A percentile compares a stretch with the other conserved stretches of the same genome.
phyloP scores from a whole-genome alignment of 2,113 vertebrate genomes.

The Gopherus evgoodei region DNA sequence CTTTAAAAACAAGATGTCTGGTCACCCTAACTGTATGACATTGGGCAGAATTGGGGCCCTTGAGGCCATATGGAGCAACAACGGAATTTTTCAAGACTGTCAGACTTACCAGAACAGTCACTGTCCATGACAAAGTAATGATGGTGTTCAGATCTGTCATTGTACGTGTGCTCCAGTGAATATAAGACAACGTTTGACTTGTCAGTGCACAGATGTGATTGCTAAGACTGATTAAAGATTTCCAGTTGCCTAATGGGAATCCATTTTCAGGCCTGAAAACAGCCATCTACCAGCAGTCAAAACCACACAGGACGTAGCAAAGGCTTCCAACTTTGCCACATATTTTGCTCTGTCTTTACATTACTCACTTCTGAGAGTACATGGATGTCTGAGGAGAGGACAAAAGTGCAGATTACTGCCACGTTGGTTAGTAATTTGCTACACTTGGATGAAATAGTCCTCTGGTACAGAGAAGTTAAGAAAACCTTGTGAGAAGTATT shows the following conservation, averaged over 20 bases:
- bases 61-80: neutral
- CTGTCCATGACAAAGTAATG: neutral
- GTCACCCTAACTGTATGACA: neutral
- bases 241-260: neutral
- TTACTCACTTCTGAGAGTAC: neutral
- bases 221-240: neutral
- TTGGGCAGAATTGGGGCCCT: neutral
- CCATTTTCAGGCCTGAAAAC: neutral
- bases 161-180: neutral
- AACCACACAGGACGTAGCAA: neutral
- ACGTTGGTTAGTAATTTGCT: neutral
- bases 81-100: neutral
- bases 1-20: too few species aligned
- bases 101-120: neutral
- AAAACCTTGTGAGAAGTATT: neutral
- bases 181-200: neutral
- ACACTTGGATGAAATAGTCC: neutral
- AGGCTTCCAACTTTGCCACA: fast-evolving
- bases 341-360: neutral
- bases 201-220: neutral
- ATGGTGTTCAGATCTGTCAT: neutral
- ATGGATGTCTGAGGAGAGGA: neutral
- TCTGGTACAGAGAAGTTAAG: neutral
- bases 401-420: neutral
- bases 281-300: neutral